phyloP scores from a whole-genome alignment of 2,797 vertebrate genomes.

The Erethizon dorsatum region DNA sequence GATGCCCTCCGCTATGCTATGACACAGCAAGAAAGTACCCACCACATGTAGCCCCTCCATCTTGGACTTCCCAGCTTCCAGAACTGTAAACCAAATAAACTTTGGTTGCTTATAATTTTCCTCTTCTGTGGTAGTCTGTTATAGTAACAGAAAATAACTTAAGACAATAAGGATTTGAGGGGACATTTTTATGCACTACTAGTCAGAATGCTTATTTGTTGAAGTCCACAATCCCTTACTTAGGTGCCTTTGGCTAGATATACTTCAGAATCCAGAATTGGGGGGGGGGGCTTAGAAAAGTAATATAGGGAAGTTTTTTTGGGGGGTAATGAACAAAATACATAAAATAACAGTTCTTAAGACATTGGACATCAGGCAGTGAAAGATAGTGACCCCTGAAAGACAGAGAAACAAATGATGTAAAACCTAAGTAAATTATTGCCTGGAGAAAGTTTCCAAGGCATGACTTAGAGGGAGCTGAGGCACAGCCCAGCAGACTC shows the following conservation, averaged over 20 bases:
- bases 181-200: not conserved
- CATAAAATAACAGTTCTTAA: constrained; percentile 23
- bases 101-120: not conserved
- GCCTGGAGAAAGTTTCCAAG: not conserved
- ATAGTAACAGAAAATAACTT: not conserved
- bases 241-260: not conserved
- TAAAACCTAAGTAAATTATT: not conserved
- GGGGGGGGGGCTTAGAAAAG: not conserved
- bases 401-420: not conserved
- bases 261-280: constrained; percentile 1
- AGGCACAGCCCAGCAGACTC: not conserved
- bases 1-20: not conserved
- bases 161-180: not conserved
- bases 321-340: not conserved
- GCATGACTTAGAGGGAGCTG: not conserved
- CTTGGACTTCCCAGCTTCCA: not conserved
- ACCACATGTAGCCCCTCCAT: no score
- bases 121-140: not conserved
- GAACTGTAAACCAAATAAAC: not conserved
- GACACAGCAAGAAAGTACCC: not conserved
- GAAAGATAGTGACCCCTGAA: constrained; percentile 10
- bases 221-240: not conserved
- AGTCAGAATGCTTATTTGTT: not conserved
- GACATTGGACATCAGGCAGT: not conserved
- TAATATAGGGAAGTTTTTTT: not conserved